Evolutionary conservation across 2,113 vertebrate species (phyloP), one percentile per base, ranked within the genome.

Genomic region (Glaucomys volans): DNA sequence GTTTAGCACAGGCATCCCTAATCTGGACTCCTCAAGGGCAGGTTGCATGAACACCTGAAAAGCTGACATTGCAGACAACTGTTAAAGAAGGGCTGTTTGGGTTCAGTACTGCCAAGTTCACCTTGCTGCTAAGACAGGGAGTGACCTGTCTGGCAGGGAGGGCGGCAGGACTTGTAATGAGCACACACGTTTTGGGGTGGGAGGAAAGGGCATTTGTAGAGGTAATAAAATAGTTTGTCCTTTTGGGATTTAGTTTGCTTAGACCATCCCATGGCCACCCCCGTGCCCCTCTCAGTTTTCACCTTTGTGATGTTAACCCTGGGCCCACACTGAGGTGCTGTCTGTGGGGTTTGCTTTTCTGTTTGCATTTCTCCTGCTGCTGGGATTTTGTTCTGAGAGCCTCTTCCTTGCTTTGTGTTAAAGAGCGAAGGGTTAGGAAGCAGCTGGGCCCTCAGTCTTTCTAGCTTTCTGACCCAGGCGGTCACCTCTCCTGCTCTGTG

Each of bases 241-340:
- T 86, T 91, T 89, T 44, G 18, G 92, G n/a, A 87, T 52, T 85
- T 28, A 42, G n/a, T 85, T 95, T 92, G 80, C 42, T 67, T 69
- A 74, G 76, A 62, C 40, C 76, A 14, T 87, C 76, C 37, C 40
- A 22, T 47, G 22, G 81, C 28, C 62, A 26, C 6, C 20, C 37
- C 12, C 37, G 2, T 62, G 20, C 30, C n/a, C 44, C 52, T 52
- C 64, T 40, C 76, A 32, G 37, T 87, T 94, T 88, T 75, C 40
- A 95, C 91, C 62, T 90, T 87, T 91, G 77, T 94, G 79, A 80
- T 42, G 66, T 83, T 88, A 76, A 89, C 57, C 74, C 20, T 79
- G 74, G 72, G 40, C 35, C 4, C 17, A 11, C 42, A 47, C 52
- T 74, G 26, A 24, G 50, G 35, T 32, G 17, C 30, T 74, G 37